A percentile compares a stretch with the other conserved stretches of the same genome.
Evolutionary conservation across 2,888 invertebrate species (phyloP).

Genomic region (Thymelicus acteon): DNA sequence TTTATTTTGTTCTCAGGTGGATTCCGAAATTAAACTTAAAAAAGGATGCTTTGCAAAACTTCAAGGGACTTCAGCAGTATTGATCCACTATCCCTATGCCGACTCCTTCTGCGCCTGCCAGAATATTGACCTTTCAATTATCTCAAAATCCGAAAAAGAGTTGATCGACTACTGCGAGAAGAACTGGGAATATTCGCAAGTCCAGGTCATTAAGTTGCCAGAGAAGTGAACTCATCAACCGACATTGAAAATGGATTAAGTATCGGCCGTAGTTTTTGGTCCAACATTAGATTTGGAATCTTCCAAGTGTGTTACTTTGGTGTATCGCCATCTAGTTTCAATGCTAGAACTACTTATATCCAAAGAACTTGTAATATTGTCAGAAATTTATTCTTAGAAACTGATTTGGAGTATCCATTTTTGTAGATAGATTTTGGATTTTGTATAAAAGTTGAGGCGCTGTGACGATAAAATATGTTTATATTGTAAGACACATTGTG

Average conservation of each 20-base stretch:
- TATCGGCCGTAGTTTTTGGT: conserved; percentile 29
- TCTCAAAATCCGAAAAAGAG: conserved; percentile 86
- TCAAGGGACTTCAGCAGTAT: conserved; percentile 82
- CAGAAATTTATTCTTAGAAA: conserved; percentile 17
- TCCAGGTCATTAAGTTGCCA: conserved; percentile 88
- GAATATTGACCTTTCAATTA: conserved; percentile 70
- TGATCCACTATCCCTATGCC: conserved; percentile 81
- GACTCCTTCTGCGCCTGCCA: conserved; percentile 78
- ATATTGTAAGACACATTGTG: conserved; percentile 21
- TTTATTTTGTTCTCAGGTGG: conserved; percentile 77
- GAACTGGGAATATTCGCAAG: conserved; percentile 86
- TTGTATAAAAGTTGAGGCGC: conserved; percentile 20
- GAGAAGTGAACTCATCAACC: conserved; percentile 79
- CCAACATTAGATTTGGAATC: conserved; percentile 14
- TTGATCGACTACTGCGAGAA: conserved; percentile 88
- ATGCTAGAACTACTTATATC: conserved; percentile 40
- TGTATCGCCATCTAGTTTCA: conserved; percentile 68
- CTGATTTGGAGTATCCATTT: conserved; percentile 16
- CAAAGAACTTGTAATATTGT: conserved; percentile 30
- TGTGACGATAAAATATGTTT: not conserved
- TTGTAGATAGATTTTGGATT: conserved; percentile 10
- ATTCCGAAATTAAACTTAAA: conserved; percentile 82
- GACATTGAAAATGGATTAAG: conserved; percentile 45
- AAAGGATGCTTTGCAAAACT: conserved; percentile 68
- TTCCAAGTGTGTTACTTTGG: conserved; percentile 56